These are phyloP conservation scores for Capreolus pygargus DNA, from an alignment of 2,113 vertebrate genomes.

Conservation along the genomic window DNA sequence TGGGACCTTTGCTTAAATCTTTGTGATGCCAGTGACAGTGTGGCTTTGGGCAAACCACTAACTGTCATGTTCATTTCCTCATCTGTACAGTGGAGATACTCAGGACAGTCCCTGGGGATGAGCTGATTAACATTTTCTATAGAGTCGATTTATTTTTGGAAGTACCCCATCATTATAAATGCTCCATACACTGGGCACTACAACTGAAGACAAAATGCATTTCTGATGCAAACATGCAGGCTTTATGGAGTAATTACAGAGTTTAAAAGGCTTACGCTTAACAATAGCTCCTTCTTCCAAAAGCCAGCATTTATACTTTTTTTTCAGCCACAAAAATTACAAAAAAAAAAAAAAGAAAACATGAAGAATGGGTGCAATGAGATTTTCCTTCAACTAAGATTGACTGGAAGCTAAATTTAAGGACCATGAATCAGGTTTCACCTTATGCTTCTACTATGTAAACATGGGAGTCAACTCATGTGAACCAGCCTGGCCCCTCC, in stretches of 20 bases:
- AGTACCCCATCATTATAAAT: slow-evolving; percentile 35
- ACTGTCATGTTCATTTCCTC: slow-evolving; percentile 53
- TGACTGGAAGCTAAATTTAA: background rate
- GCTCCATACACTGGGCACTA: background rate
- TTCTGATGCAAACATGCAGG: background rate
- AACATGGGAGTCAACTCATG: fast-evolving
- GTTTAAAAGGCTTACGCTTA: slow-evolving; percentile 16
- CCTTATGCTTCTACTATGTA: background rate
- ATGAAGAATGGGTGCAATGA: background rate
- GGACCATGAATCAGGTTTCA: background rate
- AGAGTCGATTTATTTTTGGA: slow-evolving; percentile 53
- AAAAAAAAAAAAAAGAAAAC: background rate
- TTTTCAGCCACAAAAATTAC: slow-evolving; percentile 7
- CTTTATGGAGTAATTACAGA: slow-evolving; percentile 56
- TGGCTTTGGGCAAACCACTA: slow-evolving; percentile 61
- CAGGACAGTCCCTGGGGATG: background rate
- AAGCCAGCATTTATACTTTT: background rate
- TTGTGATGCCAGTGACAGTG: slow-evolving; percentile 16
- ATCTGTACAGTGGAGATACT: slow-evolving; percentile 9
- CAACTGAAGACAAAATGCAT: background rate
- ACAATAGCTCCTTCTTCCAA: slow-evolving; percentile 25
- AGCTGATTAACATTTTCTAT: slow-evolving; percentile 48
- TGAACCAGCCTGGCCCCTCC: too few species aligned
- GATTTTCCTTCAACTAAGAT: background rate
- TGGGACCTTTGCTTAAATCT: background rate